Evolutionary conservation across 2,888 invertebrate species (phyloP).

Genomic region (Lithophane leautieri): DNA sequence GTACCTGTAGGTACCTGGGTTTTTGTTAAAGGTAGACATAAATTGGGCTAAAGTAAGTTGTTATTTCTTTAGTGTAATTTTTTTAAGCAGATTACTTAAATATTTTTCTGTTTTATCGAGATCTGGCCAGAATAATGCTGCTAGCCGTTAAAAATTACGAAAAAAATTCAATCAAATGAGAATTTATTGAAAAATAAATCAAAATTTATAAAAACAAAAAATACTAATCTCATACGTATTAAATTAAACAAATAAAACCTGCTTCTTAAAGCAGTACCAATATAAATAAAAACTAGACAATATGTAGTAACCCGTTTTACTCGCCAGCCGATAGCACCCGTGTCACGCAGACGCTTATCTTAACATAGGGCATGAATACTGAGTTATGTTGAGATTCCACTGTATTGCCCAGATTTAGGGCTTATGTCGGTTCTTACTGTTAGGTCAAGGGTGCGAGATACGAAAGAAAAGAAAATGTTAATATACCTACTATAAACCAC

Average conservation of each 20-base stretch:
- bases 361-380: conserved; percentile 32
- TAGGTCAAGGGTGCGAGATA: conserved; percentile 1
- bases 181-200: too few species aligned
- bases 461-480: not conserved
- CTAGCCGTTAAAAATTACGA: too few species aligned
- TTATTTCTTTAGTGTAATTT: not conserved
- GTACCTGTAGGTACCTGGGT: not conserved
- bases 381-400: conserved; percentile 21
- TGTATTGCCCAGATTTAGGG: conserved; percentile 18
- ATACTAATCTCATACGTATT: not conserved
- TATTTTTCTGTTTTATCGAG: not conserved
- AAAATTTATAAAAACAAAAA: not conserved
- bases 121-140: too few species aligned
- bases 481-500: too few species aligned
- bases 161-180: too few species aligned
- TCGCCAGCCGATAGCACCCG: conserved; percentile 27
- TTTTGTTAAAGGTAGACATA: not conserved
- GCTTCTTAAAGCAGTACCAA: conserved; percentile 2
- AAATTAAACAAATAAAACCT: conserved; percentile 1
- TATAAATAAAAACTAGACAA: conserved; percentile 26
- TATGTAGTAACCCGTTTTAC: conserved; percentile 25
- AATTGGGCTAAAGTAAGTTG: not conserved
- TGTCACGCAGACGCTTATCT: conserved; percentile 13
- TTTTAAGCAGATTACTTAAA: too few species aligned
- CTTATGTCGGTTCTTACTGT: conserved; percentile 8